Evolutionary conservation across 2,888 invertebrate species (phyloP), one percentile per base, ranked within the genome.

Genomic region (Eucriotettix oculatus): DNA sequence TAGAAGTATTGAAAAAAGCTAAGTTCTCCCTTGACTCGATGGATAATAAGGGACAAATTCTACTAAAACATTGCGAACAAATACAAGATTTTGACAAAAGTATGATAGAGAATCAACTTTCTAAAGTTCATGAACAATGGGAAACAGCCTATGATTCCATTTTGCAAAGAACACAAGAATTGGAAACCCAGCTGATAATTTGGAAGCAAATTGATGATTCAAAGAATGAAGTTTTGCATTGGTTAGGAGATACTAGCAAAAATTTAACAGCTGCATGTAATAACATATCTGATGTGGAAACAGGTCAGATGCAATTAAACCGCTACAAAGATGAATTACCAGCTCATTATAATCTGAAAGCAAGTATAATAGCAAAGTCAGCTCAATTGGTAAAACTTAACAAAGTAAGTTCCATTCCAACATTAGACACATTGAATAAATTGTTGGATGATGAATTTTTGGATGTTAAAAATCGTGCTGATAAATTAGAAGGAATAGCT

Each of bases 181-280:
- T 87, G 57, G 95, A 96, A 74, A 88, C 90, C 0, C 92, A 95
- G 73, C 79, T 87, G 0, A 85, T 90, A n/a, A 86, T 94, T 58
- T 95, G 94, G 93, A 87, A 90, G 68, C 92, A 94, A 71, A 87
- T 96, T 44, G 88, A 91, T 66, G 89, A 90, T 62, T 84, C 86
- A 0, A 90, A 90, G 70, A 86, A 86, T 64, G 90, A 90, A 70
- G 76, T 95, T 5, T 74, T 87, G 0, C 81, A 84, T 29, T 96
- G 96, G 96, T 71, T 94, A 10, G 82, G 83, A 62, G 86, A 89
- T 69, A 92, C 89, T 29, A 87, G 87, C 61, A 84, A 86, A 66
- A 83, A 83, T 44, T 76, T 96, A 9, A 82, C 83, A 55, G 83
- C 85, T 66, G 87, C 90, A 41, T 81, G 85, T 58, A 85, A 86